Conservation (phyloP, 2,797 vertebrate genomes). For the Loriculus beryllinus region DNA sequence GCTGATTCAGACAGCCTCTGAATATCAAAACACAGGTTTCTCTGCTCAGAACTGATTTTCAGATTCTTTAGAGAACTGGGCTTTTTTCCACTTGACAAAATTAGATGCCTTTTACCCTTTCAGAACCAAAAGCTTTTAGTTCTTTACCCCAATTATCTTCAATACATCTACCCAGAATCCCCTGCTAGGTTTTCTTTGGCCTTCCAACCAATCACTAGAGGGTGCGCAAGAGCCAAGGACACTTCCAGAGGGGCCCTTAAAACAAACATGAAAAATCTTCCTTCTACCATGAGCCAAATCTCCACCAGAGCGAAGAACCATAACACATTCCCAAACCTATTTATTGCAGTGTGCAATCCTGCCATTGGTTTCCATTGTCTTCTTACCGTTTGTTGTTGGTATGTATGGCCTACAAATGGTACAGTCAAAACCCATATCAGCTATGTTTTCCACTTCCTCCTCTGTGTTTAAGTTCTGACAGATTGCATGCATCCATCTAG, state of each 20-base stretch:
- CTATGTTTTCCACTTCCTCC: constrained; percentile 91
- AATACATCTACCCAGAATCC: background rate
- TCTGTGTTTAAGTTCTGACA: constrained; percentile 95
- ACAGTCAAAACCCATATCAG: constrained; percentile 94
- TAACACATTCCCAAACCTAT: constrained; percentile 31
- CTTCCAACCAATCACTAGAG: background rate
- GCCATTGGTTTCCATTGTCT: constrained; percentile 24
- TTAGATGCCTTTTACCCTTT: background rate
- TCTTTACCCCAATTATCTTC: background rate
- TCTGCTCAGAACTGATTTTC: background rate
- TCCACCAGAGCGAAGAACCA: background rate
- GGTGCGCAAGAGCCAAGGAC: background rate
- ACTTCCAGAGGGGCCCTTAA: background rate
- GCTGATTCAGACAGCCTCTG: background rate
- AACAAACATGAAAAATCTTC: background rate
- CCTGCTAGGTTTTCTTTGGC: background rate
- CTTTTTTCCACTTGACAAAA: background rate
- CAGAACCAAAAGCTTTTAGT: background rate
- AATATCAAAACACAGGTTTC: background rate
- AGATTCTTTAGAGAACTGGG: background rate
- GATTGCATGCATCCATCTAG: constrained; percentile 95
- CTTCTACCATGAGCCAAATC: background rate
- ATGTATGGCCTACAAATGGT: constrained; percentile 91
- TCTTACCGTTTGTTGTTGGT: constrained; percentile 84
- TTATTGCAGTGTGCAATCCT: constrained; percentile 34